phyloP scores from a whole-genome alignment of 2,113 vertebrate genomes.

The Conger conger region DNA sequence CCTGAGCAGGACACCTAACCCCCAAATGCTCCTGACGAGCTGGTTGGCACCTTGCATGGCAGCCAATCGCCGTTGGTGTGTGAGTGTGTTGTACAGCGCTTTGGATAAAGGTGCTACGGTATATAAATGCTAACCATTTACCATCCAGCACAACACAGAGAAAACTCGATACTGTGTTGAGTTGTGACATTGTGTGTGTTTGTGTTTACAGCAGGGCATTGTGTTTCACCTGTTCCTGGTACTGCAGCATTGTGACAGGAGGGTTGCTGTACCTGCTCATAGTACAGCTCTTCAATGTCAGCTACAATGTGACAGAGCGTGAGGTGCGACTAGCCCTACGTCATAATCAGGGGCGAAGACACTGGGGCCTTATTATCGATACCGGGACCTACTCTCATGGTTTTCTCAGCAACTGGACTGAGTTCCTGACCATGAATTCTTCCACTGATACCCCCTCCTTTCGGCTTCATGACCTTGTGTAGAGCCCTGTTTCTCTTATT shows the following conservation, averaged over 20 bases:
- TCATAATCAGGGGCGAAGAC: conserved; percentile 74
- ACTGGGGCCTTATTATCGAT: conserved; percentile 87
- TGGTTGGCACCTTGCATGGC: too few relatives aligned
- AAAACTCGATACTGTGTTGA: not conserved
- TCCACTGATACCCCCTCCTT: conserved; percentile 37
- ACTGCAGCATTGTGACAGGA: conserved; percentile 85
- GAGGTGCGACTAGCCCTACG: conserved; percentile 84
- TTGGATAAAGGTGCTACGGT: too few relatives aligned
- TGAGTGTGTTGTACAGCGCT: too few relatives aligned
- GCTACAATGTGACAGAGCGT: conserved; percentile 91
- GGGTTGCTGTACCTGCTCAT: conserved; percentile 87
- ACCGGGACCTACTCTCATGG: conserved; percentile 81
- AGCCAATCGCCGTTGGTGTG: too few relatives aligned
- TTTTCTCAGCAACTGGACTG: conserved; percentile 83
- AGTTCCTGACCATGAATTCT: conserved; percentile 80
- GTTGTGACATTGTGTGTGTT: not conserved
- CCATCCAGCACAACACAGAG: not conserved
- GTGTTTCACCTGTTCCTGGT: conserved; percentile 95
- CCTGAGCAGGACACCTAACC: too few relatives aligned
- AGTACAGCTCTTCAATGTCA: conserved; percentile 90
- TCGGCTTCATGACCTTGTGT: conserved; percentile 77
- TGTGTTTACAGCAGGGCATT: conserved; percentile 77
- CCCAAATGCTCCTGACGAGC: too few relatives aligned
- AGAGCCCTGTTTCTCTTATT: conserved; percentile 19
- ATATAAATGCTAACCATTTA: too few relatives aligned